Evolutionary conservation across 2,888 invertebrate species (phyloP), one percentile per base, ranked within the genome.

Genomic region (Amorpha juglandis): DNA sequence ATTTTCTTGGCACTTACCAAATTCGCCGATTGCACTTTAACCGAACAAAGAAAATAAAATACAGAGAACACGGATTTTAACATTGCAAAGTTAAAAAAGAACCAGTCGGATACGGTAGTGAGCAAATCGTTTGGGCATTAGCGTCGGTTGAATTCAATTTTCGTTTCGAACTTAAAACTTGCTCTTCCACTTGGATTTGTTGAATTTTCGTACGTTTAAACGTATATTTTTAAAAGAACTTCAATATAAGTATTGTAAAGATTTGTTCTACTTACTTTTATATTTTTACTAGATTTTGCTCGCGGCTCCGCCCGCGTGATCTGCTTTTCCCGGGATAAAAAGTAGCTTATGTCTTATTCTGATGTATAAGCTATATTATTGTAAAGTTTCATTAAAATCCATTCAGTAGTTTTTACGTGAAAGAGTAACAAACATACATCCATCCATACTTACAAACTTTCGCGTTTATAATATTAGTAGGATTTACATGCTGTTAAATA

Each of bases 91-190:
- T 58, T 42, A 55, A 19, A 19, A 50, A 50, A 58, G 58, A 58
- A 58, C 6, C 11, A 38, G 9, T 19, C 11, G 58, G 52, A 27
- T 19, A 50, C 50, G 21, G 38, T 38, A 19, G 55, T 16, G 38
- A 42, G 19, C 58, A 58, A 58, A 58, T 58, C 58, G 58, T 38
- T 53, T 58, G 38, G 21, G 58, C 58, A 58, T 58, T 58, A 58
- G 1, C 38, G 58, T 42, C 52, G 27, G 27, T 58, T 42, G 12
- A 58, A 58, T 58, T 58, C 38, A 58, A 58, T 42, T 38, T 19
- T 19, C 42, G 11, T 58, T 58, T 33, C 33, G 12, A 53, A 53
- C n/a, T n/a, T n/a, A n/a, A n/a, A n/a, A n/a, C 53, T 38, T 38
- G 11, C 38, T 42, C 58, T 38, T 42, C 19, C 11, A 1, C 19